phyloP scores from a whole-genome alignment of 2,113 vertebrate genomes.

The Bostrychus sinensis region DNA sequence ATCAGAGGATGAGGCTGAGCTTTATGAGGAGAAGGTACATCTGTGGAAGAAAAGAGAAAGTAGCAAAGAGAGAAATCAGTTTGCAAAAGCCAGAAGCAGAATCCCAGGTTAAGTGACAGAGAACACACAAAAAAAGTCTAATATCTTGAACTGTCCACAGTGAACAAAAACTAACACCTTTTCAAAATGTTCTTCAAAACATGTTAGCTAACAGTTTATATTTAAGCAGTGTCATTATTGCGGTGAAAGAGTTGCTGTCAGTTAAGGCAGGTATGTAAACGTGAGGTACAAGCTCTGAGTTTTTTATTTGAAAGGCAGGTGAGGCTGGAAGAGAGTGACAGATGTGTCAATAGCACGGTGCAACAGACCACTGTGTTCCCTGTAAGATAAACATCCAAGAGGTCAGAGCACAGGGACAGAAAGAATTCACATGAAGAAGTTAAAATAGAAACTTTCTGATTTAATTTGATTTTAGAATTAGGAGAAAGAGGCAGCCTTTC shows the following conservation, averaged over 20 bases:
- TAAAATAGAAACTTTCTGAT: background rate
- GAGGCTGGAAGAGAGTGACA: background rate
- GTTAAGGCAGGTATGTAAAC: background rate
- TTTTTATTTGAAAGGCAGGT: background rate
- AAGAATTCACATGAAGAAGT: background rate
- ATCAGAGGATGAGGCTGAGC: slow-evolving; percentile 95
- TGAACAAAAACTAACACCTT: too few relatives aligned
- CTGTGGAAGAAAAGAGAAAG: slow-evolving; percentile 89
- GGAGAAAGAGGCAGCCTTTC: background rate
- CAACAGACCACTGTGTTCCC: background rate
- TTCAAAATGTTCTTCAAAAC: background rate
- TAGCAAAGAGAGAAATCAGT: slow-evolving; percentile 70
- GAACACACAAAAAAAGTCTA: background rate
- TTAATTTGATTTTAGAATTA: background rate
- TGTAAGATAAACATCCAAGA: background rate
- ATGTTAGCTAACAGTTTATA: background rate
- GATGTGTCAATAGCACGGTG: background rate
- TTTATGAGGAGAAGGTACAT: slow-evolving; percentile 94
- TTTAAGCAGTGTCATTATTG: background rate
- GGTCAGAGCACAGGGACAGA: background rate
- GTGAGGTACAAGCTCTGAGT: background rate
- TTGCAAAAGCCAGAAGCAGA: slow-evolving; percentile 67
- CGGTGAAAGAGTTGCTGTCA: background rate
- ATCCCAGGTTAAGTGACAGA: background rate
- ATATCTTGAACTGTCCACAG: too few relatives aligned